phyloP scores from a whole-genome alignment of 37 sponge, comb jelly and placozoan genomes.

The Beroe forskalii region DNA sequence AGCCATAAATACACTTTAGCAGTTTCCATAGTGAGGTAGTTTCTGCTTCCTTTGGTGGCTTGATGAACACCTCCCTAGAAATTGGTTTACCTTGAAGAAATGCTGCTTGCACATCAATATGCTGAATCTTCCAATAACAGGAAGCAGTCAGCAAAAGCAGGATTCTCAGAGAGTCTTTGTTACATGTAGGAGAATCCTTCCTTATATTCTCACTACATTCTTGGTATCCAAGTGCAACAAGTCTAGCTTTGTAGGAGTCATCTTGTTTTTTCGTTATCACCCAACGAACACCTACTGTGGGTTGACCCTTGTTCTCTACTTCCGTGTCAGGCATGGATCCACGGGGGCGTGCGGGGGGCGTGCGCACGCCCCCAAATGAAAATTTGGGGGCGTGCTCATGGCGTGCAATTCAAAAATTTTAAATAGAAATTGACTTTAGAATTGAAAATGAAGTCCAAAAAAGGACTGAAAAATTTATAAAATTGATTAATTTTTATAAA shows the following conservation, averaged over 20 bases:
- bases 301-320: background rate
- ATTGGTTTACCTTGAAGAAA: background rate
- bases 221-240: slow-evolving; percentile 20
- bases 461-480: too few relatives aligned
- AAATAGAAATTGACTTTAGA: too few relatives aligned
- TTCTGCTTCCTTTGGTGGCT: slow-evolving; percentile 20
- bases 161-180: background rate
- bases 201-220: background rate
- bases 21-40: background rate
- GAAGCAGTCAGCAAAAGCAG: background rate
- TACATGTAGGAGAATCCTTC: slow-evolving; percentile 3
- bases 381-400: too few relatives aligned
- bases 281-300: slow-evolving; percentile 10
- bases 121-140: background rate
- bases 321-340: too few relatives aligned
- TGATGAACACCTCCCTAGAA: background rate
- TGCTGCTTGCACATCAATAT: slow-evolving; percentile 32
- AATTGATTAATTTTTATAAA: too few relatives aligned
- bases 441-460: too few relatives aligned
- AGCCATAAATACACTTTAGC: slow-evolving; percentile 6
- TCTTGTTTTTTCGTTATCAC: background rate
- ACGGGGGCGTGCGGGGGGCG: too few relatives aligned
- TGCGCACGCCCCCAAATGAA: too few relatives aligned
- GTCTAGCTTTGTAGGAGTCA: background rate
- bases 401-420: too few relatives aligned